Evolutionary conservation across 2,797 vertebrate species (phyloP), one percentile per base, ranked within the genome.

Genomic region (Sebastes nivosus): DNA sequence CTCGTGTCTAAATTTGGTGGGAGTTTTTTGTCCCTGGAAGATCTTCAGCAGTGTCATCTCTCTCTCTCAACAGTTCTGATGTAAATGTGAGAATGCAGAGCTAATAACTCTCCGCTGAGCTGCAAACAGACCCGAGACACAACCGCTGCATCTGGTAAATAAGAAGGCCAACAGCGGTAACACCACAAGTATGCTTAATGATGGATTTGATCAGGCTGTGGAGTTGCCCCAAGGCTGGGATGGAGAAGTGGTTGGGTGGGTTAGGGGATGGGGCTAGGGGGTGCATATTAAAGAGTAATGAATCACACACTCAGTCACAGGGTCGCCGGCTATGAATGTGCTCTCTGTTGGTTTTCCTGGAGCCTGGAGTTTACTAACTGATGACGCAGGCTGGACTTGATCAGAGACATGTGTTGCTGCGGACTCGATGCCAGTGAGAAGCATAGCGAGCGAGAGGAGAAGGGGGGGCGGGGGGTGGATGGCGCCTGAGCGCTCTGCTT

Each of bases 271-370:
- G 90, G 88, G 89, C 87, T 82, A 82, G 76, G 87, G 86, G 87
- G 86, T 86, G 87, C 92, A 93, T 94, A 95, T 95, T 96, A 95
- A 95, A 96, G 94, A 92, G 94, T 95, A 96, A 96, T 96, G 95
- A 96, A 96, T 95, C 95, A 96, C 95, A 96, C 94, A 95, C 94
- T 91, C 94, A 95, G 95, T 96, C 95, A 96, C 95, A 95, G 95
- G 95, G 95, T 95, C 93, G 94, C 92, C 88, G 29, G 92, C 92
- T 93, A 95, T 96, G 95, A 96, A 96, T 96, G 95, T 95, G 92
- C 92, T 95, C 95, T 95, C 95, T 95, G 95, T 96, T 95, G 95
- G 95, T 95, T 95, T 95, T 96, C 94, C 94, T 95, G 95, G 95
- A 95, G 95, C 94, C 93, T 92, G 92, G 94, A 94, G 94, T 96